A percentile compares a stretch with the other conserved stretches of the same genome.
These are phyloP conservation scores for Aphidoletes aphidimyza DNA, from an alignment of 2,888 invertebrate species.

Conservation along the genomic window DNA sequence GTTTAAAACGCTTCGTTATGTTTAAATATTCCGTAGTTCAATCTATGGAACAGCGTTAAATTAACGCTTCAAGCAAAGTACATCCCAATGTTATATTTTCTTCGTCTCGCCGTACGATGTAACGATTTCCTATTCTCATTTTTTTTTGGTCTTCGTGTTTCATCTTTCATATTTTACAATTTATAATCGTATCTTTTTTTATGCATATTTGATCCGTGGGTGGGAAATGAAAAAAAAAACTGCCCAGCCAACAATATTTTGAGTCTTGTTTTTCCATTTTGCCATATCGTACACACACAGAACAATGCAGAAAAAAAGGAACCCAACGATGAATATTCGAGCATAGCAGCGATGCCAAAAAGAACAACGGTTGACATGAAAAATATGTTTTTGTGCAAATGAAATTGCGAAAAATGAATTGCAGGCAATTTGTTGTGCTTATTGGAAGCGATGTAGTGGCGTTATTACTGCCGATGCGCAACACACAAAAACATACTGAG, in stretches of 20 bases:
- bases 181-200: conserved; percentile 12
- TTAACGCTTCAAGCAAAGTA: conserved; percentile 50
- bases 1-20: conserved; percentile 34
- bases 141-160: not conserved
- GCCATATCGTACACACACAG: not conserved
- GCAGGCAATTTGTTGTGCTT: conserved; percentile 44
- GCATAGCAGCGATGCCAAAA: not conserved
- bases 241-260: not conserved
- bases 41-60: not conserved
- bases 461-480: conserved; percentile 19
- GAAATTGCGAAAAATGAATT: conserved; percentile 37
- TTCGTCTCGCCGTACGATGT: not conserved
- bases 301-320: too few relatives aligned
- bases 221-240: not conserved
- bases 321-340: too few relatives aligned
- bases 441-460: not conserved
- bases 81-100: not conserved
- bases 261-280: not conserved
- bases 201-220: not conserved
- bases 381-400: conserved; percentile 40
- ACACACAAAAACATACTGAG: too few relatives aligned
- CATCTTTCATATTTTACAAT: not conserved
- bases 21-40: conserved; percentile 30
- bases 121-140: not conserved
- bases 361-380: conserved; percentile 45